Conservation (phyloP, 2,797 vertebrate genomes). For the Lophius americanus region DNA sequence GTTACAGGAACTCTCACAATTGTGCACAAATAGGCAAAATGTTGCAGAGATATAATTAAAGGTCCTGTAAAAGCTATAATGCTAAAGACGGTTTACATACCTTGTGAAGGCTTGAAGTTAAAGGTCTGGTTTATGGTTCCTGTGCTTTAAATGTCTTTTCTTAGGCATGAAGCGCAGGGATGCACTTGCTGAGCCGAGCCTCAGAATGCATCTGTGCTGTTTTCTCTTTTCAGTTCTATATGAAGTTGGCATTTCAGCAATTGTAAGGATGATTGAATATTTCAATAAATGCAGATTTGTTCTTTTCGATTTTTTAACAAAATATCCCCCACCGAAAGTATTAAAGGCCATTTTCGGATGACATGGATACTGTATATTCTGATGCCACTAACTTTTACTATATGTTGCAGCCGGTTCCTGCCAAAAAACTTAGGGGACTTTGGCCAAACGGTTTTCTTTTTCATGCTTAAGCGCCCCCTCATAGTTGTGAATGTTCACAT, state of each 20-base stretch:
- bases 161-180: conserved; percentile 54
- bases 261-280: conserved; percentile 62
- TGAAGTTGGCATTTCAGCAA: conserved; percentile 64
- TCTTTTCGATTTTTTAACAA: conserved; percentile 59
- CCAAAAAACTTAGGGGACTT: background rate
- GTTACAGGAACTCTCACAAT: conserved; percentile 28
- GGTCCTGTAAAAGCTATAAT: conserved; percentile 52
- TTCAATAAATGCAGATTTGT: conserved; percentile 65
- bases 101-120: conserved; percentile 44
- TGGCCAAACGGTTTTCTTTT: background rate
- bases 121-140: conserved; percentile 60
- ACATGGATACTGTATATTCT: conserved; percentile 1
- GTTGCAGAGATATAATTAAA: conserved; percentile 33
- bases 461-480: background rate
- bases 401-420: too few species aligned
- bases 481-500: background rate
- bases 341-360: background rate
- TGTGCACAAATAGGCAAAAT: conserved; percentile 38
- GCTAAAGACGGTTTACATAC: conserved; percentile 36
- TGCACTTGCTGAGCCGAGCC: conserved; percentile 29
- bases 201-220: conserved; percentile 48
- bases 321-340: conserved; percentile 33
- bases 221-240: conserved; percentile 57
- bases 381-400: too few species aligned
- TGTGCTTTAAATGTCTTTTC: conserved; percentile 57